phyloP scores from a whole-genome alignment of 1,140 invertebrate genomes.

The Cyrtorhinus lividipennis region DNA sequence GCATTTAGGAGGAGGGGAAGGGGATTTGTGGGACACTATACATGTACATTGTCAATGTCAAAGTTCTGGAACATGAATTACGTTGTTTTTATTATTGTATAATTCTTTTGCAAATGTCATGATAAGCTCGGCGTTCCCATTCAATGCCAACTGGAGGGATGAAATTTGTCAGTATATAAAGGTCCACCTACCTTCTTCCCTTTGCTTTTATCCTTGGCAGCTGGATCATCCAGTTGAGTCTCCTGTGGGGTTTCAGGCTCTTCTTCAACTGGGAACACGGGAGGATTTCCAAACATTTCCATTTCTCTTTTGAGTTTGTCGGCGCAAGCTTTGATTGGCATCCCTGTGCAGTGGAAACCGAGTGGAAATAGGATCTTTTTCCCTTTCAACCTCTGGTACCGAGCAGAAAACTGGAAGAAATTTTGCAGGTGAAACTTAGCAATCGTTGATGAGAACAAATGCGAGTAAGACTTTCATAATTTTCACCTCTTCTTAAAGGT shows the following conservation, averaged over 20 bases:
- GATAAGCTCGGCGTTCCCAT: no score
- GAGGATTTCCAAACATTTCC: conserved; percentile 81
- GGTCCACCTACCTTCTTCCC: conserved; percentile 87
- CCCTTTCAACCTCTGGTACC: conserved; percentile 81
- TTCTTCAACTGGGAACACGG: conserved; percentile 62
- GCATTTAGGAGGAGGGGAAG: no score
- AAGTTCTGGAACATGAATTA: no score
- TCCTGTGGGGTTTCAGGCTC: conserved; percentile 33
- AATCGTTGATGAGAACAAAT: background rate
- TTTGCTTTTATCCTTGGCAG: conserved; percentile 85
- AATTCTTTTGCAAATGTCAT: no score
- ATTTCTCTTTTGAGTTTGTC: conserved; percentile 95
- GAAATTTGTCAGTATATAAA: no score
- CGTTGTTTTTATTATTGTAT: no score
- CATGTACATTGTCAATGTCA: no score
- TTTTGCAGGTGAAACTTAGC: conserved; percentile 24
- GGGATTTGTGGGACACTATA: no score
- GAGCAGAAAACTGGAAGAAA: conserved; percentile 65
- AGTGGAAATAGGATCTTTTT: conserved; percentile 92
- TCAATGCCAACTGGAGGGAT: no score
- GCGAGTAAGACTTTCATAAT: conserved; percentile 12
- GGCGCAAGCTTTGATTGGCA: conserved; percentile 93
- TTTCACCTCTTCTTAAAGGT: background rate
- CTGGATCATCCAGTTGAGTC: conserved; percentile 30
- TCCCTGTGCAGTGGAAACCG: conserved; percentile 97